Base-by-base conservation (phyloP, 2,113 vertebrate genomes). In the Sebastes fasciatus region DNA sequence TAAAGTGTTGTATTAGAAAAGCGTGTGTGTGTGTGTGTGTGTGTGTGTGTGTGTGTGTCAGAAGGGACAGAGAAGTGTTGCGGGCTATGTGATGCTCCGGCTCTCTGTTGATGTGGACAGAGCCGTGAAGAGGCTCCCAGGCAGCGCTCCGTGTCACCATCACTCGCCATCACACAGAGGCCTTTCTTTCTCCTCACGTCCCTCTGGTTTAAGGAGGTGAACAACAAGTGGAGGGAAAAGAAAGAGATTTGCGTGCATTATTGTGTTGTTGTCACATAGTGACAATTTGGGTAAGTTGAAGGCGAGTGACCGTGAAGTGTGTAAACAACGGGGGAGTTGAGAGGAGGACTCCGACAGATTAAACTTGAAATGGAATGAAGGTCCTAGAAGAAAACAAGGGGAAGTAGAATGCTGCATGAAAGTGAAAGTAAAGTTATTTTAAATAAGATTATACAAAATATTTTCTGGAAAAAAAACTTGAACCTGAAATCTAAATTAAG, bases 121-220 rank as follows among this genome's bases (percentile, higher is more conserved):
- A 86, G 81, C 71, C 61, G 70, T 89, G 91, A 93, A 92, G 88
- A 91, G 74, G 91, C 92, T 94, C 13, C 69, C 85, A 89, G 93
- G 92, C 93, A 92, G 79, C 48, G 57, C 74, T 86, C 81, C 63
- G 80, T 93, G 93, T 95, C 94, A 92, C 78, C 90, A 91, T 84
- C 74, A 73, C 93, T 94, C 58, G 90, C 79, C 89, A 86, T 94
- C 94, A 94, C 88, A 73, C 60, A 3, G 21, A 54, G 79, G 72
- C 73, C 79, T 63, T 62, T 55, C 68, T 26, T 64, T 66, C 69
- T 61, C 52, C 42, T 61, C 14, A 17, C 72, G 68, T 70, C 77
- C 65, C 57, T 87, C 77, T 67, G 17, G 34, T 83, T 64, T 11
- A n/a, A 68, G 65, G 54, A 77, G 68, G 42, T 26, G 23, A 65